phyloP scores from a whole-genome alignment of 1,140 invertebrate genomes.

The Daktulosphaira vitifoliae region DNA sequence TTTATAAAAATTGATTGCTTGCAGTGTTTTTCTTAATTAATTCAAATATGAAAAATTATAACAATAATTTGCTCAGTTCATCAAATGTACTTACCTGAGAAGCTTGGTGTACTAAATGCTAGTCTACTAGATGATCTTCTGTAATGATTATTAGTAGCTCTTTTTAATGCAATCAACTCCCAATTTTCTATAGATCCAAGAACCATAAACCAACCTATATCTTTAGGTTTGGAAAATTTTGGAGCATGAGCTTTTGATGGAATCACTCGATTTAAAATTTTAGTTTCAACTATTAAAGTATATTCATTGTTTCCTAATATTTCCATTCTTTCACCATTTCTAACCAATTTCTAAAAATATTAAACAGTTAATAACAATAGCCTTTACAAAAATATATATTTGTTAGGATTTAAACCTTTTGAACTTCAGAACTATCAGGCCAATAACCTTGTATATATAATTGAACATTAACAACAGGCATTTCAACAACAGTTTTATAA shows the following conservation, averaged over 20 bases:
- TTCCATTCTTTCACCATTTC: conserved; percentile 13
- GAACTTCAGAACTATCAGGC: conserved; percentile 11
- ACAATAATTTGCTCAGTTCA: no score
- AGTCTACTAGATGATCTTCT: conserved; percentile 39
- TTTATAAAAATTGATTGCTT: no score
- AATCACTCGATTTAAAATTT: conserved; percentile 44
- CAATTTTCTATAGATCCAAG: conserved; percentile 61
- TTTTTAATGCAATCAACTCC: conserved; percentile 82
- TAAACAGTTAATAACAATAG: neutral
- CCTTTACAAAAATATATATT: no score
- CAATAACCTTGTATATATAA: conserved; percentile 38
- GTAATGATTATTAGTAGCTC: conserved; percentile 46
- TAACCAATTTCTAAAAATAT: neutral
- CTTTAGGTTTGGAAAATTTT: conserved; percentile 83
- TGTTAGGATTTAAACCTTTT: conserved; percentile 15
- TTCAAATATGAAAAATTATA: no score
- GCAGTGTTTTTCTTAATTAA: no score
- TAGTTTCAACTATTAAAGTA: conserved; percentile 50
- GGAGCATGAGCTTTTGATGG: conserved; percentile 63
- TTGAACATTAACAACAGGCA: conserved; percentile 39
- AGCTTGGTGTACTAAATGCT: conserved; percentile 60
- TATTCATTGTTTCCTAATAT: conserved; percentile 56
- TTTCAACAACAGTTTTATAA: conserved; percentile 44
- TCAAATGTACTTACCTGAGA: conserved; percentile 49
- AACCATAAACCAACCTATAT: conserved; percentile 90